Evolutionary conservation across 2,888 invertebrate genomes (phyloP), one percentile per base, ranked within the genome.

Genomic region (Urechis unicinctus): DNA sequence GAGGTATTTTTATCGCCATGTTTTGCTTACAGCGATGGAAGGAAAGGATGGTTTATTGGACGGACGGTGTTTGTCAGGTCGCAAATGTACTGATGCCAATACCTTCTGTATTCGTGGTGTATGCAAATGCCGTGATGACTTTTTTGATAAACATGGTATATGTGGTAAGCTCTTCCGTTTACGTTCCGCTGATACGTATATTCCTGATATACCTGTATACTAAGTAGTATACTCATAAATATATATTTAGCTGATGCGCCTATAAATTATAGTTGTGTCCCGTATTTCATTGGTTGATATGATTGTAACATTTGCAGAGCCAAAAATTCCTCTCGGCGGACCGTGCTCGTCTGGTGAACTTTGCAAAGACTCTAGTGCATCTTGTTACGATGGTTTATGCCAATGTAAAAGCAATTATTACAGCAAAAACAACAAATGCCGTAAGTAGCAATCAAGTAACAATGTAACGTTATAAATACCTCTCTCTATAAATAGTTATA

Each of bases 161-260:
- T 56, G 56, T 43, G 24, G 56, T 52, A 44, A 55, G 55, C 42
- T n/a, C n/a, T n/a, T n/a, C n/a, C n/a, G n/a, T n/a, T n/a, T n/a
- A n/a, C n/a, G n/a, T n/a, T n/a, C n/a, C n/a, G n/a, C n/a, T n/a
- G n/a, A n/a, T n/a, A n/a, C n/a, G n/a, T n/a, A n/a, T n/a, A n/a
- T n/a, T n/a, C n/a, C n/a, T n/a, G n/a, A n/a, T n/a, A n/a, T n/a
- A n/a, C n/a, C n/a, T n/a, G n/a, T n/a, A n/a, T n/a, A n/a, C n/a
- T n/a, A n/a, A n/a, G n/a, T n/a, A n/a, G n/a, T n/a, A n/a, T n/a
- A n/a, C n/a, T n/a, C n/a, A n/a, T n/a, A n/a, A n/a, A n/a, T n/a
- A n/a, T n/a, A n/a, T n/a, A n/a, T n/a, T n/a, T n/a, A n/a, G n/a
- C n/a, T n/a, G n/a, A n/a, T n/a, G n/a, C n/a, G n/a, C n/a, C 17